Conservation (phyloP, 1,140 invertebrate genomes). For the Microvelia longipes region DNA sequence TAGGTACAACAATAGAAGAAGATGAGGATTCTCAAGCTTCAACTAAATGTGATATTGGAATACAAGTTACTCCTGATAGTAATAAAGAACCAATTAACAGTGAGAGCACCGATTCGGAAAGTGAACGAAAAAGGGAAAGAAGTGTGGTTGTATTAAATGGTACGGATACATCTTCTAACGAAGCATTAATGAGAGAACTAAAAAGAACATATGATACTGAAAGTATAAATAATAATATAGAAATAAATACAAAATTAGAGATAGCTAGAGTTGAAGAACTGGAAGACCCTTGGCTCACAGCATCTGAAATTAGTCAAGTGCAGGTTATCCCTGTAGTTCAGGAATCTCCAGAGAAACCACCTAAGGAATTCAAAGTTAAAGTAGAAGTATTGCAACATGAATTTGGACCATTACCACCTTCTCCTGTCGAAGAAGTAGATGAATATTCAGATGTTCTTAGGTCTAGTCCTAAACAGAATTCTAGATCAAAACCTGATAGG, state of each 20-base stretch:
- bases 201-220: conserved; percentile 15
- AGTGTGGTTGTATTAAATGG: conserved; percentile 11
- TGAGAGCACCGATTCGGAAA: conserved; percentile 11
- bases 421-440: conserved; percentile 58
- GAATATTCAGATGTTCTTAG: conserved; percentile 51
- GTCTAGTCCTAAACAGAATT: conserved; percentile 27
- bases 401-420: conserved; percentile 62
- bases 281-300: conserved; percentile 18
- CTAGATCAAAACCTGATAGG: conserved; percentile 31
- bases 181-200: conserved; percentile 15
- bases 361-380: conserved; percentile 22
- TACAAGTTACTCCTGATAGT: conserved; percentile 15
- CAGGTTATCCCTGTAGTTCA: conserved; percentile 19
- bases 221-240: conserved; percentile 12
- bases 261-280: conserved; percentile 11
- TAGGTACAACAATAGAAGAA: conserved; percentile 8
- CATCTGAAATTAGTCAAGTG: conserved; percentile 18
- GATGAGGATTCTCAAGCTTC: conserved; percentile 11
- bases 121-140: conserved; percentile 7
- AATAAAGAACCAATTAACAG: background rate
- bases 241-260: conserved; percentile 10
- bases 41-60: conserved; percentile 12
- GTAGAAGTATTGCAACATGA: conserved; percentile 34
- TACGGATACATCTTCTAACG: conserved; percentile 16
- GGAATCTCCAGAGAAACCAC: conserved; percentile 17